Evolutionary conservation across 2,888 invertebrate genomes (phyloP).

Genomic region (Philhelius pedissequus): DNA sequence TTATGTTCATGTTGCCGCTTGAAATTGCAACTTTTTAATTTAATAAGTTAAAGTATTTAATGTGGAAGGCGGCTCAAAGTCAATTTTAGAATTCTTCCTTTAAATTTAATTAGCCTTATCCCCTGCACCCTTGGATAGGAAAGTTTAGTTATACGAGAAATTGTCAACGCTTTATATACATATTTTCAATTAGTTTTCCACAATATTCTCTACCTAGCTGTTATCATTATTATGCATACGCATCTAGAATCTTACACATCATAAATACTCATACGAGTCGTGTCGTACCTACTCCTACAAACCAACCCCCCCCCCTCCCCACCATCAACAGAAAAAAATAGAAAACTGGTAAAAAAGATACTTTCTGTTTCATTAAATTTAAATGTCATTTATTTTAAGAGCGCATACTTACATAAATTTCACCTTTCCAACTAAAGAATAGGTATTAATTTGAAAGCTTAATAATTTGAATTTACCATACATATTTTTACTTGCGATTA

Average conservation of each 20-base stretch:
- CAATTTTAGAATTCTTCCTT: background rate
- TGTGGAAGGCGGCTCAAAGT: background rate
- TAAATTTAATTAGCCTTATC: background rate
- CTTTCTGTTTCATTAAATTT: background rate
- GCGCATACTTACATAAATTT: background rate
- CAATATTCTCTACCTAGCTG: background rate
- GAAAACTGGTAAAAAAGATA: background rate
- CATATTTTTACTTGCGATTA: too few relatives aligned
- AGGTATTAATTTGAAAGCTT: slow-evolving; percentile 26
- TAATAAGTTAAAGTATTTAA: background rate
- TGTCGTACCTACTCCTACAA: too few relatives aligned
- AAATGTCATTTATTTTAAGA: background rate
- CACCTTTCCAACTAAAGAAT: background rate
- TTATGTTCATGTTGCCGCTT: too few relatives aligned
- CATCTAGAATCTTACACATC: slow-evolving; percentile 5
- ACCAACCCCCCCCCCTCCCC: too few relatives aligned
- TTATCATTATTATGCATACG: slow-evolving; percentile 31
- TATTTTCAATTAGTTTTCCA: slow-evolving; percentile 23
- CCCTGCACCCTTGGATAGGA: background rate
- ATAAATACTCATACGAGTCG: background rate
- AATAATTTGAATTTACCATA: slow-evolving; percentile 48
- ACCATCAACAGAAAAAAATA: too few relatives aligned
- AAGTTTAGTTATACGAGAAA: slow-evolving; percentile 12
- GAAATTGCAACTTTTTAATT: background rate
- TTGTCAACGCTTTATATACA: slow-evolving; percentile 3